Evolutionary conservation across 2,113 vertebrate species (phyloP).

Genomic region (Chloroceryle aenea): DNA sequence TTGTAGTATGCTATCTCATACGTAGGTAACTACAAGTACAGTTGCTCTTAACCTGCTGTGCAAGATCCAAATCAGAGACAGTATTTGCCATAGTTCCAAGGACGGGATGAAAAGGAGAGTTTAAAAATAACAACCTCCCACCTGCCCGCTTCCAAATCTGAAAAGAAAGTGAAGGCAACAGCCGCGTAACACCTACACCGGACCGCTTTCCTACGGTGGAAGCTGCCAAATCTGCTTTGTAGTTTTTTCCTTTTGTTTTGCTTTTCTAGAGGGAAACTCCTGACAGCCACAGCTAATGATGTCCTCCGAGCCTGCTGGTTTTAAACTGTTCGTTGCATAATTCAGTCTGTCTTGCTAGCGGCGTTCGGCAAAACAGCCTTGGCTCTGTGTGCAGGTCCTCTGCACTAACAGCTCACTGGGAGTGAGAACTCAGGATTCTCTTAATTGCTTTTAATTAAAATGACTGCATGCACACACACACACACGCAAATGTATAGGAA

Average conservation of each 20-base stretch:
- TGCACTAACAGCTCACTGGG: not conserved
- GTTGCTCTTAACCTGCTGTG: not conserved
- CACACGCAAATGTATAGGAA: not conserved
- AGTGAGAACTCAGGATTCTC: constrained; percentile 32
- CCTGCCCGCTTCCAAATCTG: not conserved
- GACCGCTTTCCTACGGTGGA: not conserved
- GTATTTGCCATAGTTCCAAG: not conserved
- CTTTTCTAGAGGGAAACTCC: not conserved
- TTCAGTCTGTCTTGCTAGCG: not conserved
- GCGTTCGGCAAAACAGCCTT: not conserved
- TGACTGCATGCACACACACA: not conserved
- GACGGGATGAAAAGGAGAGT: not conserved
- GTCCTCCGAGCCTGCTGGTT: not conserved
- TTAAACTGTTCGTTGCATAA: not conserved
- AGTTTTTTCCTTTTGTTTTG: not conserved
- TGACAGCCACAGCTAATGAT: not conserved
- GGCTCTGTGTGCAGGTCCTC: not conserved
- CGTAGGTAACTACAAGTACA: not conserved
- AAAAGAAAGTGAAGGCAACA: not conserved
- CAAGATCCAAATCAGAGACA: not conserved
- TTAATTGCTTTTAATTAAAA: constrained; percentile 69
- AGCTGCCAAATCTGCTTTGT: not conserved
- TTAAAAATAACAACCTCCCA: not conserved
- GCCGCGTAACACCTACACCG: not conserved
- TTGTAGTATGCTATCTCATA: not conserved